phyloP scores from a whole-genome alignment of 2,797 vertebrate genomes.

The Psittacula derbiana region DNA sequence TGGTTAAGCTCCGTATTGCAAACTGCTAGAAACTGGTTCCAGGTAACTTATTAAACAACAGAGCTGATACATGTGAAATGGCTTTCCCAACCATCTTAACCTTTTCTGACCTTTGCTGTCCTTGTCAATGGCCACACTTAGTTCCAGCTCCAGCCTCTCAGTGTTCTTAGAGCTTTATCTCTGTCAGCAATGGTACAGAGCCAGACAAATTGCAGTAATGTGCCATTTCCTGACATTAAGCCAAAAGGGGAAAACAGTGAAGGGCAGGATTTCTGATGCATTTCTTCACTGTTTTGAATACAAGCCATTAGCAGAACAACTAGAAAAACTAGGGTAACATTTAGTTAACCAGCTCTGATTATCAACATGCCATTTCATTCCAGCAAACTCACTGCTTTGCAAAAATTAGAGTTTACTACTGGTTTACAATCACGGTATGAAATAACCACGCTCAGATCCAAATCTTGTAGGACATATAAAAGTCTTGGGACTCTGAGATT shows the following conservation, averaged over 20 bases:
- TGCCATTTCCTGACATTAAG: constrained; percentile 51
- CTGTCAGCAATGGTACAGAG: background rate
- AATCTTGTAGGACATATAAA: background rate
- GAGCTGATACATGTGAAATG: background rate
- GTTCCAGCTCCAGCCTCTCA: background rate
- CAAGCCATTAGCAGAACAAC: constrained; percentile 8
- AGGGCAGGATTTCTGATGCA: constrained; percentile 32
- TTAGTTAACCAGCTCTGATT: background rate
- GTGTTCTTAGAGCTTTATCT: background rate
- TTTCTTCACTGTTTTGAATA: constrained; percentile 42
- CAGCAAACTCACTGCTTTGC: background rate
- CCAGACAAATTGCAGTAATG: constrained; percentile 21
- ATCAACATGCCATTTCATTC: background rate
- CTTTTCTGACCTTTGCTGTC: constrained; percentile 16
- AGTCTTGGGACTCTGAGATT: background rate
- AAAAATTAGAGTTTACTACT: background rate
- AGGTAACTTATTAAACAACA: constrained; percentile 48
- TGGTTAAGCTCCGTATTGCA: background rate
- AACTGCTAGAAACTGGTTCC: constrained; percentile 8
- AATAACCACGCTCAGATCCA: background rate
- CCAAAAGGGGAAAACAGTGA: constrained; percentile 12
- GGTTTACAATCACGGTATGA: background rate
- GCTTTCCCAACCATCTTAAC: background rate
- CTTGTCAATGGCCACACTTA: background rate
- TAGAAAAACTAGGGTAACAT: background rate